These are phyloP conservation scores for Nemapogon koenigi DNA, from an alignment of 2,888 invertebrate genomes.

Conservation along the genomic window DNA sequence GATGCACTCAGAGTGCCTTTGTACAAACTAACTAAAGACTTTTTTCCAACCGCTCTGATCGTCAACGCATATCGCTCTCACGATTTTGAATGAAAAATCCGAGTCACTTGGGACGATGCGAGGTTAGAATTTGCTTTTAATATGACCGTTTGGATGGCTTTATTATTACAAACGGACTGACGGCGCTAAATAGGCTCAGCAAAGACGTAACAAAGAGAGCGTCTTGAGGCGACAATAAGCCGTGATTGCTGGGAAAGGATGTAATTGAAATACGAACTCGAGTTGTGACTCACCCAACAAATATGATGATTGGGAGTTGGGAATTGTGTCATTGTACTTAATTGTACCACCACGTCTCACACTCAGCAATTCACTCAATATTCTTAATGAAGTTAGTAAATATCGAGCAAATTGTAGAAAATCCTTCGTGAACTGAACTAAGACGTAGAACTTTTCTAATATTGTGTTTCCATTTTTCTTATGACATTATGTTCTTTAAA, in stretches of 20 bases:
- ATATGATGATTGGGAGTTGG: constrained; percentile 43
- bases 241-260: constrained; percentile 54
- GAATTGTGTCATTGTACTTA: too few relatives aligned
- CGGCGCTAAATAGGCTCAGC: constrained; percentile 38
- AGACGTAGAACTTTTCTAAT: too few relatives aligned
- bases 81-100: constrained; percentile 55
- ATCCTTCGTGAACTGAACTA: too few relatives aligned
- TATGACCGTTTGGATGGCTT: constrained; percentile 51
- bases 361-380: too few relatives aligned
- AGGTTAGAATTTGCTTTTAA: constrained; percentile 59
- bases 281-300: constrained; percentile 42
- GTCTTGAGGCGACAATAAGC: constrained; percentile 52
- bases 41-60: constrained; percentile 41
- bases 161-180: constrained; percentile 46
- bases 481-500: too few relatives aligned
- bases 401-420: too few relatives aligned
- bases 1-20: constrained; percentile 46
- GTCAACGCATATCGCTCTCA: constrained; percentile 51
- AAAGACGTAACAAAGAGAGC: constrained; percentile 39
- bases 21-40: constrained; percentile 43
- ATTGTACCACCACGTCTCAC: too few relatives aligned
- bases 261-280: constrained; percentile 49
- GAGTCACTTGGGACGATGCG: constrained; percentile 49
- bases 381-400: too few relatives aligned
- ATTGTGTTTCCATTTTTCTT: too few relatives aligned